Percentiles rank a stretch among this genome's conserved stretches.
Conservation (phyloP, 2,888 invertebrate species). For the Drosophila sordidula region DNA sequence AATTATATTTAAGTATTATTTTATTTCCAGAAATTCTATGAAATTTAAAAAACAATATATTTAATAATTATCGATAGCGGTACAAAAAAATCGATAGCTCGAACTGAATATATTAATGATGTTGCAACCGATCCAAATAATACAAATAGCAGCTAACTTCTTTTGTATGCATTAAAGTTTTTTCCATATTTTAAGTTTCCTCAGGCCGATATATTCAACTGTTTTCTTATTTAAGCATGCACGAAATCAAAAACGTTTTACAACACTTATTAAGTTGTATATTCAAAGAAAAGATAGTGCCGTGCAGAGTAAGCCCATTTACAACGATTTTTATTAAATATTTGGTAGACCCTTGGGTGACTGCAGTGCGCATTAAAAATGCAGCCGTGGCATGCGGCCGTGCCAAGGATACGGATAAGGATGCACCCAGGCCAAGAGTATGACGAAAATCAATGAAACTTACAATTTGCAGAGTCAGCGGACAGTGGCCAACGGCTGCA, state of each 20-base stretch:
- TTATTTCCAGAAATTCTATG: too few relatives aligned
- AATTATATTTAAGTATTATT: too few relatives aligned
- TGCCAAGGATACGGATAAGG: conserved; percentile 43
- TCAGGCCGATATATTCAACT: too few relatives aligned
- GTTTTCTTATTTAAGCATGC: neutral
- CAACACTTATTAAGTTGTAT: neutral
- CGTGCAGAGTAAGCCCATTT: conserved; percentile 37
- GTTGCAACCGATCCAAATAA: too few relatives aligned
- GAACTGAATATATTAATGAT: too few relatives aligned
- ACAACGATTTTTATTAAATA: conserved; percentile 58
- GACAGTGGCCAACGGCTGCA: conserved; percentile 18
- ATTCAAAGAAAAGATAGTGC: conserved; percentile 10
- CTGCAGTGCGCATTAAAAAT: conserved; percentile 76
- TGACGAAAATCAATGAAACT: conserved; percentile 66
- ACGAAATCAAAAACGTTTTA: neutral
- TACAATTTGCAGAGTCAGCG: conserved; percentile 58
- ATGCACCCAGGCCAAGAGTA: conserved; percentile 33
- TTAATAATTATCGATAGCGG: too few relatives aligned
- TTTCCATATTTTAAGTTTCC: too few relatives aligned
- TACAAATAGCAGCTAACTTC: too few relatives aligned
- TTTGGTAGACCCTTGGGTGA: conserved; percentile 46
- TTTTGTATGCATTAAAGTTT: too few relatives aligned
- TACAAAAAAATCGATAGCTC: too few relatives aligned
- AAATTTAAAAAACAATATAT: too few relatives aligned
- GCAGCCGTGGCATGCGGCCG: conserved; percentile 47